Conservation (phyloP, 2,113 vertebrate genomes). For the Alces alces region DNA sequence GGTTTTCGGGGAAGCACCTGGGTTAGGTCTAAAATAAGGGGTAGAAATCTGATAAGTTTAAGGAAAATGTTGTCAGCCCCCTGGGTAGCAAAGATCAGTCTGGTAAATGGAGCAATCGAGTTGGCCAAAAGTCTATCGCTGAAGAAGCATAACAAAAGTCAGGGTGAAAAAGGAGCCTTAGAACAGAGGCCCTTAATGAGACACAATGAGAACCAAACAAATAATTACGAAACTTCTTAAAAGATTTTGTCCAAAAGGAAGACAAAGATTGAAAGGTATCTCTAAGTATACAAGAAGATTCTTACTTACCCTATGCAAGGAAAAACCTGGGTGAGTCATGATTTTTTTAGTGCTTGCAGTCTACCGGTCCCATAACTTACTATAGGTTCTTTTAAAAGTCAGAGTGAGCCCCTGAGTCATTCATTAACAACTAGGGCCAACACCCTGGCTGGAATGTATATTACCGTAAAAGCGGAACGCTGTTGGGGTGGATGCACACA, state of each 20-base stretch:
- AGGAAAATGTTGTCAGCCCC: not conserved
- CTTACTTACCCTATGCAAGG: not conserved
- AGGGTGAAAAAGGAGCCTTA: not conserved
- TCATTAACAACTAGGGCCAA: slow-evolving; percentile 32
- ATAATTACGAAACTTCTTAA: not conserved
- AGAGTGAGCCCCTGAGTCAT: slow-evolving; percentile 39
- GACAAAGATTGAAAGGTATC: not conserved
- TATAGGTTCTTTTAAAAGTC: not conserved
- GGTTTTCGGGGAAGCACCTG: not conserved
- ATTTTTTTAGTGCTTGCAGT: not conserved
- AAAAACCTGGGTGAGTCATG: slow-evolving; percentile 7
- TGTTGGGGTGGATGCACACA: not conserved
- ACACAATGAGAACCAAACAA: not conserved
- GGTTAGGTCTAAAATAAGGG: not conserved
- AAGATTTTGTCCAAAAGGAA: not conserved
- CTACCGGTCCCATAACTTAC: slow-evolving; percentile 1
- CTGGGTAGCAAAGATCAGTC: not conserved
- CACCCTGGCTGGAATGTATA: not conserved
- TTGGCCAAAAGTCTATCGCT: not conserved
- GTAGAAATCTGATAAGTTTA: not conserved
- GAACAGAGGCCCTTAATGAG: not conserved
- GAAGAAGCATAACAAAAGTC: not conserved
- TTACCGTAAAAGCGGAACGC: not conserved
- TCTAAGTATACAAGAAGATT: not conserved
- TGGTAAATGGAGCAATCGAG: not conserved